Evolutionary conservation across 2,113 vertebrate species (phyloP).

Genomic region (Caranx ignobilis): DNA sequence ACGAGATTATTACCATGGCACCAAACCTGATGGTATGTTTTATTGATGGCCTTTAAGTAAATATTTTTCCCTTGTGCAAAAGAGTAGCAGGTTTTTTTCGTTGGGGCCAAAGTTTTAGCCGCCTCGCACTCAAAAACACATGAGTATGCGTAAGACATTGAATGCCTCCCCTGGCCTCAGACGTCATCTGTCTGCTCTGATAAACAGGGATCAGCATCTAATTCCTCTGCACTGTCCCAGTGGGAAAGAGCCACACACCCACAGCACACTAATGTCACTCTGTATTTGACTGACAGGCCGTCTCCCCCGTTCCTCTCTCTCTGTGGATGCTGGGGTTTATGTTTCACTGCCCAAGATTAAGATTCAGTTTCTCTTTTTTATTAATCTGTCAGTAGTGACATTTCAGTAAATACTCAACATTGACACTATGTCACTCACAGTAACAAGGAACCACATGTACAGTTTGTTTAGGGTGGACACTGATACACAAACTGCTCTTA

Average conservation of each 20-base stretch:
- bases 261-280: constrained; percentile 65
- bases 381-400: constrained; percentile 13
- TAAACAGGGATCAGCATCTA: constrained; percentile 59
- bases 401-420: constrained; percentile 3
- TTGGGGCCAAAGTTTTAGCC: background rate
- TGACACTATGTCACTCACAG: constrained; percentile 24
- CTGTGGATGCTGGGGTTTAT: constrained; percentile 25
- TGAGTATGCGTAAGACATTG: constrained; percentile 12
- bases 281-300: constrained; percentile 60
- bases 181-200: constrained; percentile 72
- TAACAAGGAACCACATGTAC: background rate
- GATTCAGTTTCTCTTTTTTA: constrained; percentile 11
- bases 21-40: background rate
- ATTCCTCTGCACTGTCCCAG: constrained; percentile 52
- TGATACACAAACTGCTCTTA: background rate
- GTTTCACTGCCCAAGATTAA: constrained; percentile 36
- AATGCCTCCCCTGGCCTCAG: constrained; percentile 50
- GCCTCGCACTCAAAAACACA: constrained; percentile 3
- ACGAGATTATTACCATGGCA: constrained; percentile 29
- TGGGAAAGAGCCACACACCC: constrained; percentile 53
- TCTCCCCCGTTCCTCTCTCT: background rate
- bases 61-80: background rate
- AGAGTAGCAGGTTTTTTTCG: background rate
- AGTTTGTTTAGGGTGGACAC: background rate
- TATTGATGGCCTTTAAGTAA: constrained; percentile 2